phyloP scores from a whole-genome alignment of 2,888 invertebrate species.

The Machimus rusticus region DNA sequence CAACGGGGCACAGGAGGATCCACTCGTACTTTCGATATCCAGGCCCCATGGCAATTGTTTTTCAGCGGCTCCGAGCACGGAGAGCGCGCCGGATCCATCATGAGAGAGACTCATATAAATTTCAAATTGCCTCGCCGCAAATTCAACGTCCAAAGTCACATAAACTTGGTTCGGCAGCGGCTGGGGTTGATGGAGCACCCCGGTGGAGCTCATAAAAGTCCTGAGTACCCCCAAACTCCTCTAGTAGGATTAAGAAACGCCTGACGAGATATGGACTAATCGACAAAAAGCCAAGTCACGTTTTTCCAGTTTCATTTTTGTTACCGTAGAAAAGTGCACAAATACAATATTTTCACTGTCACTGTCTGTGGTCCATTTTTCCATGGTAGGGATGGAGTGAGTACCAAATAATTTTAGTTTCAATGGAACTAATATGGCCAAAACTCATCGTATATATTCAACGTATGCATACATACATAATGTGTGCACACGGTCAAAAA shows the following conservation, averaged over 20 bases:
- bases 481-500: too few species aligned
- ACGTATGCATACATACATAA: too few species aligned
- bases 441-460: too few species aligned
- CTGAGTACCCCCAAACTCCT: constrained; percentile 3
- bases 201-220: background rate
- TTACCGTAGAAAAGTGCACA: background rate
- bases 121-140: constrained; percentile 30
- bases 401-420: too few species aligned
- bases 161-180: constrained; percentile 5
- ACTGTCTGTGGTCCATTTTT: too few species aligned
- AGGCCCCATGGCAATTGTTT: constrained; percentile 36
- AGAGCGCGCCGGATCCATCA: background rate
- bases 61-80: background rate
- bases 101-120: constrained; percentile 30
- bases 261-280: background rate
- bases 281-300: background rate
- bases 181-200: constrained; percentile 27
- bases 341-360: background rate
- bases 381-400: too few species aligned
- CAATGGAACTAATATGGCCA: too few species aligned
- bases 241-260: background rate
- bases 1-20: background rate
- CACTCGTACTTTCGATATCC: constrained; percentile 4
- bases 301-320: background rate
- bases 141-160: constrained; percentile 27